Conservation (phyloP, 2,888 invertebrate genomes). For the Omphaloscelis lunosa region DNA sequence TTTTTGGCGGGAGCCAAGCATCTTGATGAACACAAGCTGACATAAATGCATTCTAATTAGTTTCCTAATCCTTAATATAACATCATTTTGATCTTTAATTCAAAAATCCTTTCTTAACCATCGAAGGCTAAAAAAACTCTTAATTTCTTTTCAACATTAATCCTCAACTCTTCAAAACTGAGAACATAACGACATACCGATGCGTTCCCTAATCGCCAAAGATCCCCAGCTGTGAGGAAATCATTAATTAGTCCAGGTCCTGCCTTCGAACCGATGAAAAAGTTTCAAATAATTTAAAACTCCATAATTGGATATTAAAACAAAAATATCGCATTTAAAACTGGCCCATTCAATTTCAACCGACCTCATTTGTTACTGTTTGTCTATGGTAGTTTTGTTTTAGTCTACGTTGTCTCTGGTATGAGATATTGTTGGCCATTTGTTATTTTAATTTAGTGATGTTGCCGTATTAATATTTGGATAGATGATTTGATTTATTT, state of each 20-base stretch:
- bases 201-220: conserved; percentile 68
- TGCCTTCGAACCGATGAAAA: conserved; percentile 84
- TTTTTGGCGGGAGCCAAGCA: background rate
- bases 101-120: conserved; percentile 16
- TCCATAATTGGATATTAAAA: conserved; percentile 89
- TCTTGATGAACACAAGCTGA: background rate
- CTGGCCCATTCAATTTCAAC: conserved; percentile 83
- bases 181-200: conserved; percentile 63
- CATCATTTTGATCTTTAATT: conserved; percentile 6
- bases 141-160: conserved; percentile 63
- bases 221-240: conserved; percentile 82
- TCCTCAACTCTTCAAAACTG: conserved; percentile 62
- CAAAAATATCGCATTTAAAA: conserved; percentile 85
- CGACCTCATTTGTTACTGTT: conserved; percentile 85
- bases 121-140: conserved; percentile 37
- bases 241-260: conserved; percentile 88
- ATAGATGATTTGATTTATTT: conserved; percentile 78
- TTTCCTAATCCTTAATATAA: background rate
- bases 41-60: background rate
- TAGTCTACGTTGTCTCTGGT: conserved; percentile 68
- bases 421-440: conserved; percentile 78
- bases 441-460: conserved; percentile 85
- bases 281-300: conserved; percentile 81
- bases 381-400: conserved; percentile 77
- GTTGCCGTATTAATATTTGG: conserved; percentile 76